phyloP scores from a whole-genome alignment of 2,888 invertebrate species.

The Prenolepis imparis region DNA sequence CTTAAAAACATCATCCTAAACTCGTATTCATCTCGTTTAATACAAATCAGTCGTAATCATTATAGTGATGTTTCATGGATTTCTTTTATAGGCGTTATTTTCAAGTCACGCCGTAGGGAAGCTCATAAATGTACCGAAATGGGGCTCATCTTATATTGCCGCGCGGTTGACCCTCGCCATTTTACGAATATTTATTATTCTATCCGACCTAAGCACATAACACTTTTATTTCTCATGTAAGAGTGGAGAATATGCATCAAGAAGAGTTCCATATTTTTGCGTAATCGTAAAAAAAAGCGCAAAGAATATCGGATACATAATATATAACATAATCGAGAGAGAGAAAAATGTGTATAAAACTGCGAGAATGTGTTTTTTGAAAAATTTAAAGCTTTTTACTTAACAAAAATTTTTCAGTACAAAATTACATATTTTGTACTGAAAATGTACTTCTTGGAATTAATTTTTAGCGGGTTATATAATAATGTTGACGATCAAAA shows the following conservation, averaged over 20 bases:
- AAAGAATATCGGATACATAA: background rate
- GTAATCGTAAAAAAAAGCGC: constrained; percentile 24
- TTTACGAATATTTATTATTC: constrained; percentile 59
- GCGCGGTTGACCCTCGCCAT: constrained; percentile 20
- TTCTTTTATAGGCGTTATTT: constrained; percentile 69
- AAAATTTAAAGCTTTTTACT: background rate
- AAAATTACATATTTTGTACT: background rate
- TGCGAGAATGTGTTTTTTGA: background rate
- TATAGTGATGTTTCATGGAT: constrained; percentile 66
- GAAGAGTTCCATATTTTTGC: background rate
- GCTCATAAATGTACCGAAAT: constrained; percentile 44
- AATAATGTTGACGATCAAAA: background rate
- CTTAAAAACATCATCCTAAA: constrained; percentile 21
- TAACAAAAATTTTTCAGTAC: background rate
- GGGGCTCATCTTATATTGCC: constrained; percentile 32
- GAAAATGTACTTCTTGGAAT: too few species aligned
- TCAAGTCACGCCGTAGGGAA: constrained; percentile 39
- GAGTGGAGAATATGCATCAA: constrained; percentile 5
- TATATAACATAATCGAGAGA: background rate
- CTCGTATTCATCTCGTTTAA: constrained; percentile 37
- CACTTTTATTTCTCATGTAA: constrained; percentile 54
- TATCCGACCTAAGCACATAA: constrained; percentile 20
- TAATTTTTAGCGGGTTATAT: background rate
- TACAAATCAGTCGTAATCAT: constrained; percentile 16
- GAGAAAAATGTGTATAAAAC: too few species aligned